Conservation (phyloP, 2,888 invertebrate species). For the Drosophila lutescens region DNA sequence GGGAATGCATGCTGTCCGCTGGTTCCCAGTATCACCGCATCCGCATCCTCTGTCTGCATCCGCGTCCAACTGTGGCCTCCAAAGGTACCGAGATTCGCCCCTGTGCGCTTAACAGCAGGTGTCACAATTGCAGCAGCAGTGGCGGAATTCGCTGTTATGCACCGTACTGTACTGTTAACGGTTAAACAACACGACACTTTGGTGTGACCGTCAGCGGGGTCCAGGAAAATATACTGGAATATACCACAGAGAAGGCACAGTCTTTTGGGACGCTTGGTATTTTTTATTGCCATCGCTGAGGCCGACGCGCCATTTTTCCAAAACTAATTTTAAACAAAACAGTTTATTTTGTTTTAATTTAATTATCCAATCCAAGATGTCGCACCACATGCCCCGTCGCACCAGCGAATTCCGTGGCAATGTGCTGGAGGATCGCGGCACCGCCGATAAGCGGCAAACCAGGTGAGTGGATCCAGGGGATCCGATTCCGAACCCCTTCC, state of each 20-base stretch:
- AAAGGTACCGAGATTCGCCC: slow-evolving; percentile 9
- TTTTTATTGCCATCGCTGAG: no score
- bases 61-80: neutral
- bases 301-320: no score
- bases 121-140: slow-evolving; percentile 1
- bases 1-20: slow-evolving; percentile 56
- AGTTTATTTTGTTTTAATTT: no score
- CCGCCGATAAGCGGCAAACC: slow-evolving; percentile 58
- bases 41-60: slow-evolving; percentile 14
- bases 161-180: no score
- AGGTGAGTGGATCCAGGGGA: slow-evolving; percentile 52
- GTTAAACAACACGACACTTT: no score
- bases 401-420: slow-evolving; percentile 80
- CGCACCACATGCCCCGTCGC: slow-evolving; percentile 70
- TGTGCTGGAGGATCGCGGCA: slow-evolving; percentile 51
- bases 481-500: neutral
- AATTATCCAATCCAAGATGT: slow-evolving; percentile 1
- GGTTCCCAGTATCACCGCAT: slow-evolving; percentile 23
- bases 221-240: no score
- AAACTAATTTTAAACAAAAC: no score
- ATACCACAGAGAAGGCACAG: no score
- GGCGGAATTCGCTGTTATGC: slow-evolving; percentile 1
- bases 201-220: no score
- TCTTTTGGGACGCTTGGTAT: no score
- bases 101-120: neutral